Evolutionary conservation across 2,797 vertebrate genomes (phyloP).

Genomic region (Phataginus tricuspis): DNA sequence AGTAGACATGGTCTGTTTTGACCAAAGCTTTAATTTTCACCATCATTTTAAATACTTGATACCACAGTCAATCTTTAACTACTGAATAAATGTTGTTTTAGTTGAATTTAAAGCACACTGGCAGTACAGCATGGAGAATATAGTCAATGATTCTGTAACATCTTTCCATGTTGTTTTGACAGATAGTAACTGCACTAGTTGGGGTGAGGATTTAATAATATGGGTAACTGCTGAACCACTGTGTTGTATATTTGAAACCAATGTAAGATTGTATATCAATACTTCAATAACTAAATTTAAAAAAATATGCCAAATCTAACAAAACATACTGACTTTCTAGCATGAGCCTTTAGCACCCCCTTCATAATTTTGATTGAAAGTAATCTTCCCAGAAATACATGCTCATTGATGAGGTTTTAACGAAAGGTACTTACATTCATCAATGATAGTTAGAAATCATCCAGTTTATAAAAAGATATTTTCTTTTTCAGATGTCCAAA

Average conservation of each 20-base stretch:
- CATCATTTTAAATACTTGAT: conserved; percentile 20
- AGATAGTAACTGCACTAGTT: too few species aligned
- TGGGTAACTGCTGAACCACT: too few species aligned
- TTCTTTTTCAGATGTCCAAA: not conserved
- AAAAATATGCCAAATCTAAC: too few species aligned
- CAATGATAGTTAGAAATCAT: not conserved
- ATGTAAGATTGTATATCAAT: too few species aligned
- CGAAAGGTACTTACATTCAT: not conserved
- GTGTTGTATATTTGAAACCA: too few species aligned
- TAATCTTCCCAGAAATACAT: conserved; percentile 35
- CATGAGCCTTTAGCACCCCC: not conserved
- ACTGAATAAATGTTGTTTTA: conserved; percentile 12
- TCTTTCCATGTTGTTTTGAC: too few species aligned
- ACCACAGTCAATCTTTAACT: not conserved
- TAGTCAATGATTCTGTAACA: too few species aligned
- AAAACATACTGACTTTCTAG: not conserved
- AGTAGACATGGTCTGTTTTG: not conserved
- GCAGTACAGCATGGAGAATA: too few species aligned
- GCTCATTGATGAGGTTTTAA: not conserved
- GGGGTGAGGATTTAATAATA: too few species aligned
- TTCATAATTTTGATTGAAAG: not conserved
- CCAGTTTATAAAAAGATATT: not conserved
- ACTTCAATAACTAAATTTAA: too few species aligned
- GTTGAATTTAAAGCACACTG: not conserved
- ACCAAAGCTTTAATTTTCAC: conserved; percentile 11